Conservation (phyloP, 2,113 vertebrate genomes). For the Thunnus thynnus region DNA sequence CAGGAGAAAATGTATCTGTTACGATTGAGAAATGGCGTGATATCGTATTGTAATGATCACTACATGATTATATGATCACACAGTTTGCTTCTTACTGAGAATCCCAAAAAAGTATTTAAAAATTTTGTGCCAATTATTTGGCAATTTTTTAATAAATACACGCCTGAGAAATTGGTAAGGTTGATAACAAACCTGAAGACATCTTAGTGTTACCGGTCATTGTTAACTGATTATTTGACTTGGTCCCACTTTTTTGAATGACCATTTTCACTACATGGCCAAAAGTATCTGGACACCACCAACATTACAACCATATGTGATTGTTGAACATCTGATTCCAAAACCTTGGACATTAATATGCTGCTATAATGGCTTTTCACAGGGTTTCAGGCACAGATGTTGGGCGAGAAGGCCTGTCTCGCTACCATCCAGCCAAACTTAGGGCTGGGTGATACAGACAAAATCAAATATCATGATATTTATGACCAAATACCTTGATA, state of each 20-base stretch:
- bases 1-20: neutral
- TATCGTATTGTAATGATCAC: neutral
- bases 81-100: neutral
- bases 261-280: neutral
- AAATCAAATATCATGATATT: no score
- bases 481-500: no score
- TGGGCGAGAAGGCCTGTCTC: neutral
- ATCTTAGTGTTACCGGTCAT: neutral
- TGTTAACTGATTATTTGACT: neutral
- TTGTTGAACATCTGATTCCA: neutral
- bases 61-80: neutral
- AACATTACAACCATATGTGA: neutral
- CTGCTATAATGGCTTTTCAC: neutral
- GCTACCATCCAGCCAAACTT: no score
- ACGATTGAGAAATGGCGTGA: neutral
- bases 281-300: neutral
- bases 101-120: neutral
- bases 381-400: neutral
- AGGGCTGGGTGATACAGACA: no score
- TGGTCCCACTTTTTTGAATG: neutral
- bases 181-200: neutral
- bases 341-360: neutral
- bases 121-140: neutral
- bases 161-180: neutral
- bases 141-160: neutral